Evolutionary conservation across 2,113 vertebrate species (phyloP).

Genomic region (Mesoclemmys tuberculata): DNA sequence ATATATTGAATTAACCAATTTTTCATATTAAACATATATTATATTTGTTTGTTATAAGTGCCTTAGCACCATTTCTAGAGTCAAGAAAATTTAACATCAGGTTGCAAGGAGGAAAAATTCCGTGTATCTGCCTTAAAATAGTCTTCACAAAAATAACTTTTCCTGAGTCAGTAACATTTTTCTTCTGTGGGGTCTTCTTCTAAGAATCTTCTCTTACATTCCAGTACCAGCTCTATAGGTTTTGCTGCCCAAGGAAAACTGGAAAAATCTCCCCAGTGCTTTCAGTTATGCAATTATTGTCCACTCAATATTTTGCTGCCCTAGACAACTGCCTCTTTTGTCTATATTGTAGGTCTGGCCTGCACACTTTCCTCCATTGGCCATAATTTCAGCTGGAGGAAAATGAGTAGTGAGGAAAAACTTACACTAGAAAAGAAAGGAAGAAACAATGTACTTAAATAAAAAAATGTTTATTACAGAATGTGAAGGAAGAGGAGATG

Average conservation of each 20-base stretch:
- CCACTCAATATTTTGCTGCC: not conserved
- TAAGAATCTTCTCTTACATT: not conserved
- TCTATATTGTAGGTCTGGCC: slow-evolving; percentile 5
- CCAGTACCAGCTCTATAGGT: not conserved
- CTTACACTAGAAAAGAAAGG: not conserved
- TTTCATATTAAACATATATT: not conserved
- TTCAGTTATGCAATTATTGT: not conserved
- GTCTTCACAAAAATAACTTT: slow-evolving; percentile 13
- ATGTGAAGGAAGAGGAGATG: slow-evolving; percentile 41
- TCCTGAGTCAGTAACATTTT: not conserved
- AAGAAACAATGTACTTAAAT: slow-evolving; percentile 19
- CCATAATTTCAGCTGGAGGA: slow-evolving; percentile 39
- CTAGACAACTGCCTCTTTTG: slow-evolving; percentile 14
- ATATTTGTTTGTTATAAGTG: slow-evolving; percentile 9
- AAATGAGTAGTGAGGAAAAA: slow-evolving; percentile 42
- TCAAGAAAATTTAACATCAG: not conserved
- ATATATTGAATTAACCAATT: not conserved
- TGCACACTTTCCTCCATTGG: not conserved
- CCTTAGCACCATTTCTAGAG: not conserved
- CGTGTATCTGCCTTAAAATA: slow-evolving; percentile 13
- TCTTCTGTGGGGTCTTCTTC: not conserved
- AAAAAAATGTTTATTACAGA: not conserved
- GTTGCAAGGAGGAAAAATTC: not conserved
- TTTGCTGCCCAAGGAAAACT: not conserved
- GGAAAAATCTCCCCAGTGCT: slow-evolving; percentile 6